Conservation (phyloP, 92 coral and sea anemone genomes). For the Epizoanthus ramosus region DNA sequence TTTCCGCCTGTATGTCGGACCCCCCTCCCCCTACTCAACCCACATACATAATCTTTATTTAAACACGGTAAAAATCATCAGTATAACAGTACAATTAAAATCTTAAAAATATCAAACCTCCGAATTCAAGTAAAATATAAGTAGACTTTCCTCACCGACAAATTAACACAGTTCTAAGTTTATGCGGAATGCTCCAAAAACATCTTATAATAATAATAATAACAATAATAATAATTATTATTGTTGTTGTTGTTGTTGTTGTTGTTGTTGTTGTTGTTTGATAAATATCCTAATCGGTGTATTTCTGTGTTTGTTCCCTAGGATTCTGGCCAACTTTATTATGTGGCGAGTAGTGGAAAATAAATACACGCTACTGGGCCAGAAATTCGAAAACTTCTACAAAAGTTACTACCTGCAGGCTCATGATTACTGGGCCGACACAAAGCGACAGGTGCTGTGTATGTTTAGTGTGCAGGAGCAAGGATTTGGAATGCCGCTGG, state of each 20-base stretch:
- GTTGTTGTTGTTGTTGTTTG: too few species aligned
- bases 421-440: slow-evolving; percentile 31
- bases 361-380: slow-evolving; percentile 48
- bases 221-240: too few species aligned
- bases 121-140: neutral
- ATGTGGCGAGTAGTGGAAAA: slow-evolving; percentile 66
- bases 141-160: neutral
- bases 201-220: too few species aligned
- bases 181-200: too few species aligned
- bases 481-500: slow-evolving; percentile 73
- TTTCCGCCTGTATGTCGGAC: too few species aligned
- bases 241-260: too few species aligned
- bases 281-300: neutral
- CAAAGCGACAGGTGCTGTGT: slow-evolving; percentile 62
- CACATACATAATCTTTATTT: too few species aligned
- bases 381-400: neutral
- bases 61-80: too few species aligned
- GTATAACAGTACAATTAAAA: too few species aligned
- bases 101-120: too few species aligned
- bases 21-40: too few species aligned
- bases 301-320: neutral
- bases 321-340: slow-evolving; percentile 63
- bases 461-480: slow-evolving; percentile 38
- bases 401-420: slow-evolving; percentile 21
- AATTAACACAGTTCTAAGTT: too few species aligned